Evolutionary conservation across 2,797 vertebrate species (phyloP).

Genomic region (Cynodonichthys magdalenae): DNA sequence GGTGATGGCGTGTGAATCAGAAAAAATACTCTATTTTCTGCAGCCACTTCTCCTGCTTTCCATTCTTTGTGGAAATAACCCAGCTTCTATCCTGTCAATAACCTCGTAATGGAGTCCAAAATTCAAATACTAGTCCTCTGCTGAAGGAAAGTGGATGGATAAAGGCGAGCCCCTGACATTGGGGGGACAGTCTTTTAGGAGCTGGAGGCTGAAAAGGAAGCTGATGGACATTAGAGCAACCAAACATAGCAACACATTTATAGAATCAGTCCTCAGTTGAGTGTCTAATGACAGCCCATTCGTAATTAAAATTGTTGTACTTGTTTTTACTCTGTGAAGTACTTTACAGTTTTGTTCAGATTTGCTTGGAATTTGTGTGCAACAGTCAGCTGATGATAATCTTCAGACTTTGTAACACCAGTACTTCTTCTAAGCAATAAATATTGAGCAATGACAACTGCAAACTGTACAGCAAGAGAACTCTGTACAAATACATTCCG

Average conservation of each 20-base stretch:
- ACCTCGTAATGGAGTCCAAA: slow-evolving; percentile 75
- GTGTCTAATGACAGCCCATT: slow-evolving; percentile 19
- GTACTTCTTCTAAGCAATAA: not conserved
- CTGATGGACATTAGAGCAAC: not conserved
- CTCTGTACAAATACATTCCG: not conserved
- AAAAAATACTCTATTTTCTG: slow-evolving; percentile 28
- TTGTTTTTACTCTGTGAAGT: not conserved
- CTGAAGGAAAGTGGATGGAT: slow-evolving; percentile 66
- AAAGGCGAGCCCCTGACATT: slow-evolving; percentile 59
- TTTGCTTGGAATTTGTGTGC: not conserved
- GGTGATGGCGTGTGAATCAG: slow-evolving; percentile 64
- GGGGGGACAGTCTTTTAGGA: slow-evolving; percentile 56
- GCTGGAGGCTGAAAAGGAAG: slow-evolving; percentile 26
- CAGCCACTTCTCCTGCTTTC: slow-evolving; percentile 30
- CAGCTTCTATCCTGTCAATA: slow-evolving; percentile 79
- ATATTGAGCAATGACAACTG: not conserved
- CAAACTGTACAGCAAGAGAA: not conserved
- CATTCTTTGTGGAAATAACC: slow-evolving; percentile 54
- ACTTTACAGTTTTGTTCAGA: not conserved
- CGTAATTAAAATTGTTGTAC: not conserved
- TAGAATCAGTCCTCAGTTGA: slow-evolving; percentile 35
- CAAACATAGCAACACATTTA: slow-evolving; percentile 25
- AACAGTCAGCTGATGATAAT: not conserved
- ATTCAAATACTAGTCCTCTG: slow-evolving; percentile 62
- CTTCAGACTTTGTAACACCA: not conserved